Evolutionary conservation across 1,140 invertebrate genomes (phyloP), one percentile per base, ranked within the genome.

Genomic region (Eurosta solidaginis): DNA sequence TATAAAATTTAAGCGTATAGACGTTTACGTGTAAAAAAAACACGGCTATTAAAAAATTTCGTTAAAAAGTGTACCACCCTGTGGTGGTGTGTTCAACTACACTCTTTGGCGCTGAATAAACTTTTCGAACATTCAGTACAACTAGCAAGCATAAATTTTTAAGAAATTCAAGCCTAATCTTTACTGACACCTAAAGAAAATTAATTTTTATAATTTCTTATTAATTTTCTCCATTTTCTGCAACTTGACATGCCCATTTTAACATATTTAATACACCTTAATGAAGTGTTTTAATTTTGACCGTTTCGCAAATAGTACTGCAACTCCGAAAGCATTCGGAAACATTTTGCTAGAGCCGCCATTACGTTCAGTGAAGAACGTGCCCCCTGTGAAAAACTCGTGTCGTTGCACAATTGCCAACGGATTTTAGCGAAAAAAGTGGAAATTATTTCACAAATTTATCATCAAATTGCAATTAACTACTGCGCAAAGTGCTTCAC

Each of bases 361-460:
- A 80, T 80, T 81, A 81, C 74, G 80, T 81, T 84, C 82, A 85
- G 83, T 85, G 83, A 86, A 85, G 78, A 86, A 84, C 85, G 85
- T 87, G 85, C 82, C 84, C n/a, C 85, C 81, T 83, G 80, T 83
- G 82, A 84, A 87, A 84, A 83, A 86, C 82, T 79, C 76, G 78
- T 80, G 77, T 79, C 80, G 80, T 79, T 79, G 80, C 76, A 81
- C 83, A 85, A 81, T 85, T 82, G 77, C 63, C 49, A 79, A 74
- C 52, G 50, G 82, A 81, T 81, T 84, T 82, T 79, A 80, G 80
- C 80, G 80, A 77, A 79, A 81, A 76, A 86, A 82, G 79, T 80
- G 80, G 68, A 74, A 80, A 49, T 83, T 84, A 83, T 82, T 81
- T 82, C 80, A 81, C 63, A 83, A 82, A 82, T 78, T 52, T 81